phyloP scores from a whole-genome alignment of 2,797 vertebrate genomes.

The Phyllotis vaccarum region DNA sequence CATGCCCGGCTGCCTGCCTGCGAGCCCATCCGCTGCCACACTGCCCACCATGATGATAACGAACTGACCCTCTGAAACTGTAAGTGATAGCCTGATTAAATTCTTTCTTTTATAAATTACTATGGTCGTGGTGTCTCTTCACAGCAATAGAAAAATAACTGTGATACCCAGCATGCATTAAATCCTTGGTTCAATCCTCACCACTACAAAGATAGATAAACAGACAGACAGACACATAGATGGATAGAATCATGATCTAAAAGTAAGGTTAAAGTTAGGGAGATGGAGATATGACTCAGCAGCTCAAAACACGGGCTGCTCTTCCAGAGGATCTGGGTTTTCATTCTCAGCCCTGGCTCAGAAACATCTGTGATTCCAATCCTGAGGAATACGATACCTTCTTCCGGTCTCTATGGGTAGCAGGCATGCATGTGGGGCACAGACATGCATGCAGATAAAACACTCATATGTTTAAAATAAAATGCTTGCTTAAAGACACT shows the following conservation, averaged over 20 bases:
- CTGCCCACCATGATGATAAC: background rate
- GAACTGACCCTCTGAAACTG: background rate
- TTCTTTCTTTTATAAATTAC: background rate
- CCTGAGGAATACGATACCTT: background rate
- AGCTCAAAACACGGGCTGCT: background rate
- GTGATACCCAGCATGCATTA: background rate
- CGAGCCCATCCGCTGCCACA: background rate
- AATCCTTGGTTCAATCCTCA: background rate
- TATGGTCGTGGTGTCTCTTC: background rate
- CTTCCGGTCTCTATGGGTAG: background rate
- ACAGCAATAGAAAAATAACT: background rate
- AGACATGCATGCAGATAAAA: background rate
- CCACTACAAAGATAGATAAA: background rate
- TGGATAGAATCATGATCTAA: background rate
- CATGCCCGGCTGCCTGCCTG: background rate
- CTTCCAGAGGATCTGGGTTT: background rate
- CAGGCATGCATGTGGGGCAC: background rate
- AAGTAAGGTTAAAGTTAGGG: background rate
- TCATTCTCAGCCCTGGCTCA: background rate
- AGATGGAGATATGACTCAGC: background rate
- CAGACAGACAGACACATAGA: background rate
- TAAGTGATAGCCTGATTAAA: background rate
- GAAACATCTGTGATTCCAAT: background rate
- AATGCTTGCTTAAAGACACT: background rate
- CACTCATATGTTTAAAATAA: background rate